Base-by-base conservation (phyloP, 2,797 vertebrate genomes). In the Huso huso region DNA sequence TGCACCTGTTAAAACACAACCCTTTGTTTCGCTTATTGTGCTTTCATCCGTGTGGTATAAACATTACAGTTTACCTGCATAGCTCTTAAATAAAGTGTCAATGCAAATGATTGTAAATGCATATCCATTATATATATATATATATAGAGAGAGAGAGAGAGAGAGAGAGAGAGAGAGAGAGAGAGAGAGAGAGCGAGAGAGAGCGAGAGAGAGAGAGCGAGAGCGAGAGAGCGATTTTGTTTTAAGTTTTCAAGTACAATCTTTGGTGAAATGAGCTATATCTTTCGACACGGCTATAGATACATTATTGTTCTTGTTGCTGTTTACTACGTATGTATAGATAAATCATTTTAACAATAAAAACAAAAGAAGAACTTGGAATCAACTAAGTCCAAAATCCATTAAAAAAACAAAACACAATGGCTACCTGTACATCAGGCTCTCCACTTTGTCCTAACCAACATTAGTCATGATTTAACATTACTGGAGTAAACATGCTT, bases 1-100 rank as follows among this genome's bases (percentile, higher is more conserved):
- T 37, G 37, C 37, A 37, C 37, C 37, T 37, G 37, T 37, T 37
- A 37, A 37, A 37, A 37, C 37, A 37, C 37, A 37, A 37, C 37
- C 37, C 37, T 37, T 37, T 37, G 37, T 37, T 37, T 78, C 72
- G 75, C 52, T 77, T 76, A 10, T 81, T 72, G 80, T 80, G 59
- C 67, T 77, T 69, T 76, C 73, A 79, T 80, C 81, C 83, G 78
- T 82, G 80, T 80, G 84, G 67, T 73, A 83, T 76, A 78, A 87
- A 84, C 81, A 86, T 83, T 84, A 85, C 78, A 79, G 78, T 76
- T 77, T 53, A 53, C 79, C 72, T 78, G 75, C 72, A 76, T 77
- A 78, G 76, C 63, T 68, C 82, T 68, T 63, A 71, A 69, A 82
- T 88, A 89, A 90, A 90, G 88, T 89, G 89, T 87, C 86, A 65